Percentiles rank a stretch among this genome's conserved stretches.
phyloP scores from a whole-genome alignment of 2,888 invertebrate genomes.

The Mayetiola destructor region DNA sequence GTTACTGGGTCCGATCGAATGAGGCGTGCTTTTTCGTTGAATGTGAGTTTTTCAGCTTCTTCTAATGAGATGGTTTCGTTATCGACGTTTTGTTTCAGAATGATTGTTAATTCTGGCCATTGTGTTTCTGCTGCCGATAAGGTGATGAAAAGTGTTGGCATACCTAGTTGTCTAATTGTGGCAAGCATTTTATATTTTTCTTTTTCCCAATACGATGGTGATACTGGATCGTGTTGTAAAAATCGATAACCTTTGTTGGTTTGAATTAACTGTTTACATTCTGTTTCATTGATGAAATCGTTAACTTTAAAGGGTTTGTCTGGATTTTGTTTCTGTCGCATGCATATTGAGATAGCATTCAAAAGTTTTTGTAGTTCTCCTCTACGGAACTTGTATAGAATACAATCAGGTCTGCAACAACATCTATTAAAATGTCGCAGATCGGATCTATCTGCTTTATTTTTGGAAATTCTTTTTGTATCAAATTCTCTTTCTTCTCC shows the following conservation, averaged over 20 bases:
- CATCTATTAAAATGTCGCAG: too few relatives aligned
- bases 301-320: too few relatives aligned
- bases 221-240: slow-evolving; percentile 18
- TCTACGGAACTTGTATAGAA: too few relatives aligned
- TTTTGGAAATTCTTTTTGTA: too few relatives aligned
- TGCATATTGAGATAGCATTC: too few relatives aligned
- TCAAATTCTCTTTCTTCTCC: slow-evolving; percentile 16
- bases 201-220: slow-evolving; percentile 21
- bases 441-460: too few relatives aligned
- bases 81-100: slow-evolving; percentile 15
- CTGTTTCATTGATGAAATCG: too few relatives aligned
- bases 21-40: slow-evolving; percentile 19
- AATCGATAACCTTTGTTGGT: slow-evolving; percentile 19
- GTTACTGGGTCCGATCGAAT: slow-evolving; percentile 22
- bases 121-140: slow-evolving; percentile 18
- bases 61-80: slow-evolving; percentile 16
- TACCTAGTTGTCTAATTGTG: slow-evolving; percentile 13
- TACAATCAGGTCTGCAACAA: too few relatives aligned
- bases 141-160: slow-evolving; percentile 15
- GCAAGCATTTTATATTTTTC: slow-evolving; percentile 19
- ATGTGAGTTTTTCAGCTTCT: slow-evolving; percentile 16
- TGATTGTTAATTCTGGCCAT: slow-evolving; percentile 18
- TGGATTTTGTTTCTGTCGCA: too few relatives aligned
- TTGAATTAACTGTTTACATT: too few relatives aligned
- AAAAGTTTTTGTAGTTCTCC: too few relatives aligned